Conservation (phyloP, 2,797 vertebrate species). For the Selene dorsalis region DNA sequence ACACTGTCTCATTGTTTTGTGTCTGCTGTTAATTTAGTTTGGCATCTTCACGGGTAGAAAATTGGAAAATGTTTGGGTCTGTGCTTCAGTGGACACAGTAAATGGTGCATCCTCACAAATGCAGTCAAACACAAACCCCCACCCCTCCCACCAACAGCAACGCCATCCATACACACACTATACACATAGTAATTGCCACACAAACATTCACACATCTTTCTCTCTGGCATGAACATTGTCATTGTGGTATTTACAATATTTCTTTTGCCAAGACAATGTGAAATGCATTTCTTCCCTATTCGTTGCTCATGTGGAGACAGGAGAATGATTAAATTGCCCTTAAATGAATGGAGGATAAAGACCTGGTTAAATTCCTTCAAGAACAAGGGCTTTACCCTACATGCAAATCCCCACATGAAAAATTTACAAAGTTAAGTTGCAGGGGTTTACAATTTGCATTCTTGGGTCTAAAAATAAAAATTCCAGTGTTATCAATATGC, state of each 20-base stretch:
- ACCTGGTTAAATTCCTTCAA: not conserved
- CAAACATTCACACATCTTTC: conserved; percentile 18
- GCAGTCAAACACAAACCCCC: conserved; percentile 35
- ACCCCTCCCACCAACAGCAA: not conserved
- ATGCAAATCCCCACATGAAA: not conserved
- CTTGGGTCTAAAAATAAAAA: not conserved
- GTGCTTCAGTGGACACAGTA: conserved; percentile 49
- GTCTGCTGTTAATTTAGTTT: conserved; percentile 57
- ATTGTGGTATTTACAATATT: conserved; percentile 13
- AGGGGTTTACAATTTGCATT: not conserved
- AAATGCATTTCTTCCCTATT: not conserved
- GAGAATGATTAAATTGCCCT: not conserved
- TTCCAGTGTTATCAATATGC: not conserved
- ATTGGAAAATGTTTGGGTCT: conserved; percentile 60
- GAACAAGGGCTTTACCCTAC: not conserved
- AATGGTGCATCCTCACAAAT: conserved; percentile 38
- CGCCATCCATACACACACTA: conserved; percentile 16
- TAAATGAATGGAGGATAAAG: not conserved
- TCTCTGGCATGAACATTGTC: conserved; percentile 11
- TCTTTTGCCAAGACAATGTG: conserved; percentile 5
- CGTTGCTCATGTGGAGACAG: conserved; percentile 1
- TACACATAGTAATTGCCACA: not conserved
- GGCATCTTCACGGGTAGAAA: conserved; percentile 53
- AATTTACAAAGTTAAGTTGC: not conserved
- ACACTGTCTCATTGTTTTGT: conserved; percentile 46